Percentiles rank a stretch among this genome's conserved stretches.
Evolutionary conservation across 2,113 vertebrate genomes (phyloP).

Genomic region (Psittacula cyanocephala): DNA sequence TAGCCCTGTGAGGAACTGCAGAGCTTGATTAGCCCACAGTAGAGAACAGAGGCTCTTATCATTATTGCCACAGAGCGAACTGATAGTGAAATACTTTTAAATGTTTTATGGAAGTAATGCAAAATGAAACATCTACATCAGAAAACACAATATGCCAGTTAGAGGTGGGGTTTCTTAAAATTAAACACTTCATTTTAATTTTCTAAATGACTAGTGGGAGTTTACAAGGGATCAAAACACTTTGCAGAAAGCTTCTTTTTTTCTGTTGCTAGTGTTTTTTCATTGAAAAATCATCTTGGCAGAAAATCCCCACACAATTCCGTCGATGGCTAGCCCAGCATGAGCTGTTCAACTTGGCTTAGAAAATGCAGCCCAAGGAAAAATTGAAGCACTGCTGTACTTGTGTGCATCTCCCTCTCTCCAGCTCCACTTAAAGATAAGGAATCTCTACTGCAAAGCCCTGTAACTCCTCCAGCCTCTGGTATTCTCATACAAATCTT

Average conservation of each 20-base stretch:
- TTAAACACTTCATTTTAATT: neutral
- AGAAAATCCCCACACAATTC: neutral
- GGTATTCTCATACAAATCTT: neutral
- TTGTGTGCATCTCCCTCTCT: neutral
- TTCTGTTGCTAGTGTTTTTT: neutral
- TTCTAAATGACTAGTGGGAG: neutral
- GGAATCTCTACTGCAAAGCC: neutral
- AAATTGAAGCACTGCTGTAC: neutral
- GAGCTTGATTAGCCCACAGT: neutral
- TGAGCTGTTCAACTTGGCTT: neutral
- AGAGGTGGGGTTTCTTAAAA: neutral
- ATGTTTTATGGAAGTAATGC: neutral
- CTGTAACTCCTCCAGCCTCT: neutral
- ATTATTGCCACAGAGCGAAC: neutral
- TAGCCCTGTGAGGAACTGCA: neutral
- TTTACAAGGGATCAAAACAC: neutral
- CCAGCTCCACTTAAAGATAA: neutral
- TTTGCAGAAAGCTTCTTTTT: neutral
- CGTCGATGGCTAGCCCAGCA: rapidly evolving
- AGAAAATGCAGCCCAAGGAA: neutral
- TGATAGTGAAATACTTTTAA: neutral
- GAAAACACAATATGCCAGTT: neutral
- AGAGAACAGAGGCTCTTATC: neutral
- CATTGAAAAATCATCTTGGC: neutral
- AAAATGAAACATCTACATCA: neutral